Percentiles rank a stretch among this genome's conserved stretches.
Evolutionary conservation across 2,113 vertebrate genomes (phyloP).

Genomic region (Microcebus lehilahytsara): DNA sequence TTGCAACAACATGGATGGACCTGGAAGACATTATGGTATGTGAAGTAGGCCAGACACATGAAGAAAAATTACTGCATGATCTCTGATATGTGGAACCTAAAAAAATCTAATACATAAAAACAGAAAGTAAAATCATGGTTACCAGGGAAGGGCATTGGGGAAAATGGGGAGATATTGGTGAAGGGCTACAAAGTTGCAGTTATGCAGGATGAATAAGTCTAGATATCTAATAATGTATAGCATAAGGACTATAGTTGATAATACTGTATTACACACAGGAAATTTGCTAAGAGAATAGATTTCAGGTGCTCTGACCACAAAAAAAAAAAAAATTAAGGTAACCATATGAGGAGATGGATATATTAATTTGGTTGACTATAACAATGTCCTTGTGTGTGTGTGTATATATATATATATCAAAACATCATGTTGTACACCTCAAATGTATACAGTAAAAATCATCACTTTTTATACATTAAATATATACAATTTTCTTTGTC

Average conservation of each 20-base stretch:
- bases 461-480: background rate
- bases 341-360: background rate
- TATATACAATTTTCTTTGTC: background rate
- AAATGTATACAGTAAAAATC: background rate
- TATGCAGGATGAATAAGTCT: background rate
- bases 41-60: background rate
- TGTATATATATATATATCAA: background rate
- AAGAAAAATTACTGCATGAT: background rate
- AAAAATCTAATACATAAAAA: background rate
- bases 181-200: background rate
- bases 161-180: background rate
- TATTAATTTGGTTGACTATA: background rate
- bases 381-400: background rate
- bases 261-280: background rate
- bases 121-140: background rate
- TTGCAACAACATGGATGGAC: background rate
- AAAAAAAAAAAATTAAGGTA: background rate
- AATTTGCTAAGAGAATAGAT: background rate
- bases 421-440: background rate
- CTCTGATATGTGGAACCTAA: background rate
- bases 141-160: too few relatives aligned
- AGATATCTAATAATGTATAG: background rate
- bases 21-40: background rate
- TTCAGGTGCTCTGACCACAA: background rate
- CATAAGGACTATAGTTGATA: background rate